phyloP scores from a whole-genome alignment of 2,888 invertebrate genomes.

The Toxonevra muliebris region DNA sequence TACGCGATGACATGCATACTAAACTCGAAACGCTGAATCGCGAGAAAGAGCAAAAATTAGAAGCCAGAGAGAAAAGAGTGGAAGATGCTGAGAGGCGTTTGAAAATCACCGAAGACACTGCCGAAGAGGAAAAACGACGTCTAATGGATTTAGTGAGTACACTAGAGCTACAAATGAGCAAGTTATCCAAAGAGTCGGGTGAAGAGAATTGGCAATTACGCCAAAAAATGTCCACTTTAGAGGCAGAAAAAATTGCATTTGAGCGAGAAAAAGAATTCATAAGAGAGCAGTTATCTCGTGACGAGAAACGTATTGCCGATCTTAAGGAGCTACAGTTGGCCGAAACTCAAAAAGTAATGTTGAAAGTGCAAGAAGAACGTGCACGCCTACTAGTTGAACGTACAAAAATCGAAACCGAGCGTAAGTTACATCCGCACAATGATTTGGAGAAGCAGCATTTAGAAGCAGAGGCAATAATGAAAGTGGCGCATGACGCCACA shows the following conservation, averaged over 20 bases:
- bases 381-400: slow-evolving; percentile 53
- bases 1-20: slow-evolving; percentile 55
- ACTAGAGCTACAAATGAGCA: slow-evolving; percentile 58
- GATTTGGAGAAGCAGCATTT: slow-evolving; percentile 51
- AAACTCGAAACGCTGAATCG: slow-evolving; percentile 51
- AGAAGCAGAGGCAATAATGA: slow-evolving; percentile 60
- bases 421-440: slow-evolving; percentile 48
- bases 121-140: slow-evolving; percentile 57
- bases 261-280: slow-evolving; percentile 59
- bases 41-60: slow-evolving; percentile 56
- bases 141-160: slow-evolving; percentile 62
- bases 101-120: slow-evolving; percentile 52
- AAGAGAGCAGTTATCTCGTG: slow-evolving; percentile 59
- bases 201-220: slow-evolving; percentile 64
- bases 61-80: slow-evolving; percentile 54
- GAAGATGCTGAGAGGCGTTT: slow-evolving; percentile 57
- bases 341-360: slow-evolving; percentile 54
- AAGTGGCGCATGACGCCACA: slow-evolving; percentile 62
- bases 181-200: slow-evolving; percentile 57
- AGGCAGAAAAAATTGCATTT: slow-evolving; percentile 60
- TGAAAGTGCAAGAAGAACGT: slow-evolving; percentile 59
- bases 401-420: slow-evolving; percentile 56
- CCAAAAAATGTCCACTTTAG: slow-evolving; percentile 60
- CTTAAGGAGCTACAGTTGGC: slow-evolving; percentile 57
- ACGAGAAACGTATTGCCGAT: slow-evolving; percentile 61